phyloP scores from a whole-genome alignment of 2,888 invertebrate genomes.

The Clepsis dumicolana region DNA sequence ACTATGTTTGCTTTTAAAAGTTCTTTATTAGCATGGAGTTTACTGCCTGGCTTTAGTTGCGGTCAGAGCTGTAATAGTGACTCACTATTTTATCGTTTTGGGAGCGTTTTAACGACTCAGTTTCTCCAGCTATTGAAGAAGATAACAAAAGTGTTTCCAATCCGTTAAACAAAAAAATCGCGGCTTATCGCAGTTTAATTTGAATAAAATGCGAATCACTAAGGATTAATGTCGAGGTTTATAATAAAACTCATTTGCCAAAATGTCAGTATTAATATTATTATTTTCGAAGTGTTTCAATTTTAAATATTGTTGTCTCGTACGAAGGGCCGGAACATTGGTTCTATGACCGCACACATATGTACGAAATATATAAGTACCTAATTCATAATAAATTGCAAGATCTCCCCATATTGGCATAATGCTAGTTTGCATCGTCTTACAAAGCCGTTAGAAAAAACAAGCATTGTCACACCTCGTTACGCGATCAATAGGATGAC shows the following conservation, averaged over 20 bases:
- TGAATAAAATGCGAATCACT: not conserved
- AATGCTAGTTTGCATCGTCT: not conserved
- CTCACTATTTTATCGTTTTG: slow-evolving; percentile 31
- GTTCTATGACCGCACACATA: too few species aligned
- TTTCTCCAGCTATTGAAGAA: slow-evolving; percentile 20
- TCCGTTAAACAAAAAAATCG: slow-evolving; percentile 19
- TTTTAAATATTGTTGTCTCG: not conserved
- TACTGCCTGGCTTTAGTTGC: slow-evolving; percentile 27
- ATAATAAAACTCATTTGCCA: not conserved
- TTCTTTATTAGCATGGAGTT: slow-evolving; percentile 38
- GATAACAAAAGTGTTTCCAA: slow-evolving; percentile 31
- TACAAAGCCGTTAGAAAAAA: not conserved
- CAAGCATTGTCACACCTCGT: not conserved
- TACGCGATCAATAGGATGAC: not conserved
- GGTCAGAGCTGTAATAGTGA: slow-evolving; percentile 23
- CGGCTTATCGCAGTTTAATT: slow-evolving; percentile 11
- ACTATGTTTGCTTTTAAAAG: slow-evolving; percentile 29
- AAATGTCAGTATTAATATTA: not conserved
- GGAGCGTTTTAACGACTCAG: slow-evolving; percentile 24
- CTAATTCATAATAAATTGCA: not conserved
- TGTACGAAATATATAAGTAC: too few species aligned
- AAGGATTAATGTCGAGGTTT: not conserved
- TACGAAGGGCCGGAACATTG: too few species aligned
- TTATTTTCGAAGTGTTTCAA: not conserved
- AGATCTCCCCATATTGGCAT: not conserved